phyloP scores from a whole-genome alignment of 2,113 vertebrate species.

The Pithys albifrons region DNA sequence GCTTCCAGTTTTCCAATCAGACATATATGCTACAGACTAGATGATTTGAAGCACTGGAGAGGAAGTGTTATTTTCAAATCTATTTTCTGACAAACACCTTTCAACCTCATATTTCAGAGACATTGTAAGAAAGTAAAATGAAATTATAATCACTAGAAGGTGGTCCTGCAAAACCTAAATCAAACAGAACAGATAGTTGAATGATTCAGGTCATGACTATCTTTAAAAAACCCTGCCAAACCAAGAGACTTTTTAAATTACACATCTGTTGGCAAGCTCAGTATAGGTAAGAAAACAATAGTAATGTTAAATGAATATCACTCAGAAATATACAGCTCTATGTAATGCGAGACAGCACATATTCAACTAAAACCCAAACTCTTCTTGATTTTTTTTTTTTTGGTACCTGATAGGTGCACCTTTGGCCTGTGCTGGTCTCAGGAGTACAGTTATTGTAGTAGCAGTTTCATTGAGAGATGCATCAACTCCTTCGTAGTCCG shows the following conservation, averaged over 20 bases:
- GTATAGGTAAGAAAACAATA: neutral
- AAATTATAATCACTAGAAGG: neutral
- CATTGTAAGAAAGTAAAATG: constrained; percentile 42
- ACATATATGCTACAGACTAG: constrained; percentile 22
- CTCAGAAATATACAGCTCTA: neutral
- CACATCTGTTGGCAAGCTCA: neutral
- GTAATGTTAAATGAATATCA: neutral
- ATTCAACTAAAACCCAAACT: neutral
- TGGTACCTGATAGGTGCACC: constrained; percentile 96
- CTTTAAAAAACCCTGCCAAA: neutral
- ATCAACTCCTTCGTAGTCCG: constrained; percentile 93
- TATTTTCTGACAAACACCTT: constrained; percentile 64
- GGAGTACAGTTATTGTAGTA: constrained; percentile 94
- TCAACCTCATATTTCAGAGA: constrained; percentile 48
- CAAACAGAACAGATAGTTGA: constrained; percentile 20
- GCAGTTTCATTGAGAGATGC: constrained; percentile 96
- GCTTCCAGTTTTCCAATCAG: constrained; percentile 62
- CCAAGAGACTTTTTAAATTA: neutral
- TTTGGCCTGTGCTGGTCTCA: constrained; percentile 97
- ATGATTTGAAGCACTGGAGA: constrained; percentile 52
- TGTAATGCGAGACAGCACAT: neutral
- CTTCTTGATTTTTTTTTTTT: neutral
- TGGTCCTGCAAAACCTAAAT: neutral
- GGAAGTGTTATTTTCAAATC: constrained; percentile 59
- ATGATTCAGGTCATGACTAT: neutral